These are phyloP conservation scores for Triplophysa siluroides DNA, from an alignment of 2,113 vertebrate genomes.

Conservation along the genomic window DNA sequence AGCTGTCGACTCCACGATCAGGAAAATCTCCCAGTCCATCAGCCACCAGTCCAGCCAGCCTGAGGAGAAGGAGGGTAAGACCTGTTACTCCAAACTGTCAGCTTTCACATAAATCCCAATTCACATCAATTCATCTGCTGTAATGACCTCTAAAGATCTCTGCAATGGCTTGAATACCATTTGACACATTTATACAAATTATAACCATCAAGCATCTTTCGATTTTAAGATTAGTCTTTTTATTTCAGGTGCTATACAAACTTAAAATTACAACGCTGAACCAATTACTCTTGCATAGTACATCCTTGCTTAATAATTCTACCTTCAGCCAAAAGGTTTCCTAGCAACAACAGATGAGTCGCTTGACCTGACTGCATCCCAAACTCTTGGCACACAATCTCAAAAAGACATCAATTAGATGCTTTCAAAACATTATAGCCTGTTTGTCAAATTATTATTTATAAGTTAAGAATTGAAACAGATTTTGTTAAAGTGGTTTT, in stretches of 20 bases:
- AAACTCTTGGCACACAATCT: neutral
- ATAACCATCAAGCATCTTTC: neutral
- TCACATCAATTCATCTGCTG: neutral
- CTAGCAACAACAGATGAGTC: constrained; percentile 46
- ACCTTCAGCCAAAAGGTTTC: constrained; percentile 28
- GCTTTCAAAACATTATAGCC: neutral
- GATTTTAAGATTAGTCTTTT: neutral
- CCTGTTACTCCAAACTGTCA: no score
- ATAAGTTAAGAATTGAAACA: no score
- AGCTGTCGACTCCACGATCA: constrained; percentile 94
- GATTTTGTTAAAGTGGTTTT: no score
- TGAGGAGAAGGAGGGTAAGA: constrained; percentile 92
- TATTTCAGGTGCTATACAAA: neutral
- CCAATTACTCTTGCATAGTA: neutral
- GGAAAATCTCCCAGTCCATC: constrained; percentile 96
- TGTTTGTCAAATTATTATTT: no score
- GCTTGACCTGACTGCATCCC: constrained; percentile 13
- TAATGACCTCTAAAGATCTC: neutral
- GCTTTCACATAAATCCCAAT: no score
- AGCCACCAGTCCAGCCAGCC: constrained; percentile 94
- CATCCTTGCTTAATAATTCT: constrained; percentile 5
- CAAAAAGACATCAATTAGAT: neutral
- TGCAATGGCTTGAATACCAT: neutral
- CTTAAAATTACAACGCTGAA: neutral
- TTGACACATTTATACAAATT: neutral